These are phyloP conservation scores for Coracopsis vasa DNA, from an alignment of 2,113 vertebrate species.

Conservation along the genomic window DNA sequence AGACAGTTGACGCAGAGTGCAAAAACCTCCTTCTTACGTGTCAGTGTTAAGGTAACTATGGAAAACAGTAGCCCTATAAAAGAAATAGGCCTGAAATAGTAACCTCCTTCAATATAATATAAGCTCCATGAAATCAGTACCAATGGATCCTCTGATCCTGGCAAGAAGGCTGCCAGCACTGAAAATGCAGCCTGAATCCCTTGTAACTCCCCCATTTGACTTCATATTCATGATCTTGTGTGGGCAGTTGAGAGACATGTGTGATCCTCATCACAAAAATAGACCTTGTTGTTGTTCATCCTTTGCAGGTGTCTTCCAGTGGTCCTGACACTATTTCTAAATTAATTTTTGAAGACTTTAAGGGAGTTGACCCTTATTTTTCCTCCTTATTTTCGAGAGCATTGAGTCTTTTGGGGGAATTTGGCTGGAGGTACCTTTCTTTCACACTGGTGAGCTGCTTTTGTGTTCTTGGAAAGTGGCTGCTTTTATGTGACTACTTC, in stretches of 20 bases:
- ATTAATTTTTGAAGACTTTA: background rate
- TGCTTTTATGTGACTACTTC: background rate
- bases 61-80: background rate
- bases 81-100: slow-evolving; percentile 24
- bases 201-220: background rate
- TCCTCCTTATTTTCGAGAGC: background rate
- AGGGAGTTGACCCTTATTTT: background rate
- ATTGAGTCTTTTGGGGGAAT: background rate
- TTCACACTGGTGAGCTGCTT: background rate
- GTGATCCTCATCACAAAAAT: background rate
- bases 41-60: background rate
- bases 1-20: background rate
- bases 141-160: background rate
- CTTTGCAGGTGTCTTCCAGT: background rate
- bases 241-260: background rate
- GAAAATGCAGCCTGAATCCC: background rate
- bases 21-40: background rate
- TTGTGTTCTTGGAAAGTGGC: background rate
- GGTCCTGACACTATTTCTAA: background rate
- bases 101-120: slow-evolving; percentile 3
- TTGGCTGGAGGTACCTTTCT: background rate
- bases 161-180: background rate
- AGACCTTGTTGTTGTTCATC: background rate
- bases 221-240: background rate
- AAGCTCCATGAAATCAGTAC: slow-evolving; percentile 26